Conservation (phyloP, 30 jellyfish, hydroid and myxozoan species). For the Turritopsis rubra region DNA sequence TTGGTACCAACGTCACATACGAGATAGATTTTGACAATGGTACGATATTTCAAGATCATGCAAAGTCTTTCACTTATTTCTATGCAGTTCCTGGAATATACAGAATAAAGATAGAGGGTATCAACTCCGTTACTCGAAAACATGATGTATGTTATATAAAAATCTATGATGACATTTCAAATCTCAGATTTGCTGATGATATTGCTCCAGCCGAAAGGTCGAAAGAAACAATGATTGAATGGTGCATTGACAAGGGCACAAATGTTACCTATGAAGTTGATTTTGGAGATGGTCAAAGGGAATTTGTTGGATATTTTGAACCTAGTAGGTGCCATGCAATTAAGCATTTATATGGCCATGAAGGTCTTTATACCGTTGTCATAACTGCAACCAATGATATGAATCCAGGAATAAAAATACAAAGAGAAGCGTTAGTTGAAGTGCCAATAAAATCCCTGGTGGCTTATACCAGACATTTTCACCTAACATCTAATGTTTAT, state of each 20-base stretch:
- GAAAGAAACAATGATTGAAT: slow-evolving; percentile 33
- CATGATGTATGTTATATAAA: slow-evolving; percentile 27
- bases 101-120: slow-evolving; percentile 40
- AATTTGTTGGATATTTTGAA: slow-evolving; percentile 3
- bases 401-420: slow-evolving; percentile 12
- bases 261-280: slow-evolving; percentile 60
- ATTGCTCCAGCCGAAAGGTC: slow-evolving; percentile 51
- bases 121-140: slow-evolving; percentile 54
- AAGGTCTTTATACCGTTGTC: slow-evolving; percentile 44
- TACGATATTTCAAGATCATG: background rate
- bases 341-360: slow-evolving; percentile 20
- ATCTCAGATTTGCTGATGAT: slow-evolving; percentile 39
- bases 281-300: slow-evolving; percentile 65
- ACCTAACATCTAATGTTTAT: slow-evolving; percentile 40
- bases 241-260: slow-evolving; percentile 76
- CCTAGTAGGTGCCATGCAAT: slow-evolving; percentile 3
- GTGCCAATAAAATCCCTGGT: slow-evolving; percentile 42
- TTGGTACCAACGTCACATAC: slow-evolving; percentile 79
- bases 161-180: slow-evolving; percentile 46
- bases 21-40: slow-evolving; percentile 70
- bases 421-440: slow-evolving; percentile 49
- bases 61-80: background rate
- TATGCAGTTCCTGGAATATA: slow-evolving; percentile 67
- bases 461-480: slow-evolving; percentile 31
- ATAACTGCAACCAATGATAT: slow-evolving; percentile 53